These are phyloP conservation scores for Dynastes maya DNA, from an alignment of 2,888 invertebrate genomes.

Conservation along the genomic window DNA sequence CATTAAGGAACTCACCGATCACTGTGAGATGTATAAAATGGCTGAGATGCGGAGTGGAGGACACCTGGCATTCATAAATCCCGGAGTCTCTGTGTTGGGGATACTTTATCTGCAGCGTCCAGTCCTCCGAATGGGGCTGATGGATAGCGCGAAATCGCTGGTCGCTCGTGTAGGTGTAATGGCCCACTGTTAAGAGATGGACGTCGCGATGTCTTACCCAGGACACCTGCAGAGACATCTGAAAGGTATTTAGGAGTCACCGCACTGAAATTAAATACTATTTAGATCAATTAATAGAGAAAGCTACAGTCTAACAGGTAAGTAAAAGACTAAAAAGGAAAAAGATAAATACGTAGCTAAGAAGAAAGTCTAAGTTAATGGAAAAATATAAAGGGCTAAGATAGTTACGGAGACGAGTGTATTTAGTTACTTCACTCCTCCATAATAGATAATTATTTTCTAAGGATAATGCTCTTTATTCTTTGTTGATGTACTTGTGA, in stretches of 20 bases:
- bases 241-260: slow-evolving; percentile 63
- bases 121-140: slow-evolving; percentile 89
- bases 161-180: slow-evolving; percentile 93
- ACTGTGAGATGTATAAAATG: slow-evolving; percentile 93
- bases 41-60: slow-evolving; percentile 93
- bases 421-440: neutral
- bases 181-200: slow-evolving; percentile 90
- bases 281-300: slow-evolving; percentile 30
- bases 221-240: slow-evolving; percentile 87
- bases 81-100: slow-evolving; percentile 92
- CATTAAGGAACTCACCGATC: slow-evolving; percentile 81
- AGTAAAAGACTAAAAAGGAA: neutral
- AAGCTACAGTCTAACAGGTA: slow-evolving; percentile 7
- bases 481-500: neutral
- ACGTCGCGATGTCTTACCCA: slow-evolving; percentile 94
- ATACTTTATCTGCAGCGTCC: slow-evolving; percentile 94
- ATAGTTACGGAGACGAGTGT: neutral
- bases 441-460: neutral
- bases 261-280: slow-evolving; percentile 44
- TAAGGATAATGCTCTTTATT: neutral
- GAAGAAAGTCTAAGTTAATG: neutral
- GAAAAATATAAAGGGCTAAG: neutral
- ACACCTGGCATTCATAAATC: slow-evolving; percentile 95
- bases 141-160: slow-evolving; percentile 92
- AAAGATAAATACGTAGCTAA: slow-evolving; percentile 5